A percentile compares a stretch with the other conserved stretches of the same genome.
Conservation (phyloP, 2,113 vertebrate genomes). For the Bothrops jararaca region DNA sequence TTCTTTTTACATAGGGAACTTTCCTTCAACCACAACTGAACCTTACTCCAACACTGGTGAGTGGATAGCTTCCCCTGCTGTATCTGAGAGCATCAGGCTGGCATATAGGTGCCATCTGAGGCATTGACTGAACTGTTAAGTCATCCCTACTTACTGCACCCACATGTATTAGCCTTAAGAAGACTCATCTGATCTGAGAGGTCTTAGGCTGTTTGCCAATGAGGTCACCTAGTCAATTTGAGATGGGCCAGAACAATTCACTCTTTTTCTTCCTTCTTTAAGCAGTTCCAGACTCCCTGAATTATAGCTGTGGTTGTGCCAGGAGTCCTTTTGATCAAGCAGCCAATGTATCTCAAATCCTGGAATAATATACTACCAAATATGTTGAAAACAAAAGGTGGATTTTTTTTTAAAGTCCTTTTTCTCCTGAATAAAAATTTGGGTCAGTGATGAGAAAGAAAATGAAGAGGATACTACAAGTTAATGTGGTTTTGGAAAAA, state of each 20-base stretch:
- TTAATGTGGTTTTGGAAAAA: slow-evolving; percentile 63
- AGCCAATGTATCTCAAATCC: not conserved
- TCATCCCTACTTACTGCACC: not conserved
- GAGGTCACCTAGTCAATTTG: not conserved
- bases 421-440: slow-evolving; percentile 40
- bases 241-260: no score
- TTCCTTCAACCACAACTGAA: not conserved
- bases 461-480: slow-evolving; percentile 45
- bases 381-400: not conserved
- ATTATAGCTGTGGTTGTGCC: not conserved
- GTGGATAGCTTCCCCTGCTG: not conserved
- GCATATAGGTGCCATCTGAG: not conserved
- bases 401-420: not conserved
- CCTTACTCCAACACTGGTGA: not conserved
- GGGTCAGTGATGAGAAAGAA: slow-evolving; percentile 39
- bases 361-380: not conserved
- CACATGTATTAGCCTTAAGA: not conserved
- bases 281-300: not conserved
- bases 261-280: not conserved
- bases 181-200: not conserved
- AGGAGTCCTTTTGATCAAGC: not conserved
- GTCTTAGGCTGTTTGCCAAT: not conserved
- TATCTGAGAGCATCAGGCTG: not conserved
- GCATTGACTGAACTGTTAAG: not conserved
- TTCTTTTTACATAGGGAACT: not conserved